phyloP scores from a whole-genome alignment of 2,113 vertebrate genomes.

The Axis porcinus region DNA sequence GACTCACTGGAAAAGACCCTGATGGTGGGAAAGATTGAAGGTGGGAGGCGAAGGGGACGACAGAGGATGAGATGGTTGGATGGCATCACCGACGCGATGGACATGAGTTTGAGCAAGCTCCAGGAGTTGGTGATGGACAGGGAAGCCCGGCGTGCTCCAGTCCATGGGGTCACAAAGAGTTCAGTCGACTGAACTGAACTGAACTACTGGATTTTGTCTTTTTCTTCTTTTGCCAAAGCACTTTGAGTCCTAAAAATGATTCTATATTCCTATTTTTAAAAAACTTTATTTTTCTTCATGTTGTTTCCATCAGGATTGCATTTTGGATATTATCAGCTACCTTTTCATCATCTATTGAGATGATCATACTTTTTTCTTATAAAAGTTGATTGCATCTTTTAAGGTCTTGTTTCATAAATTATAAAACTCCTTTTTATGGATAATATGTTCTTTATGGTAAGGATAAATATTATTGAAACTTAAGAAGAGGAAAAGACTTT shows the following conservation, averaged over 20 bases:
- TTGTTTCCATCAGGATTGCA: neutral
- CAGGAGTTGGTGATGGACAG: neutral
- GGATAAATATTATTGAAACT: neutral
- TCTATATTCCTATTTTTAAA: neutral
- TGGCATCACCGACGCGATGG: rapidly evolving
- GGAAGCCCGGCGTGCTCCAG: neutral
- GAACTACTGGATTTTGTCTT: neutral
- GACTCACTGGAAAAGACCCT: neutral
- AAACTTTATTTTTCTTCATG: neutral
- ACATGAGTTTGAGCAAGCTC: neutral
- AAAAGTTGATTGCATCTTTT: neutral
- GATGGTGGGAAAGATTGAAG: neutral
- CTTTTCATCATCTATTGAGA: neutral
- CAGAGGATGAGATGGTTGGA: neutral
- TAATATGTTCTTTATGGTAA: neutral
- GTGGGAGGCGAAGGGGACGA: neutral
- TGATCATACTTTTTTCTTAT: neutral
- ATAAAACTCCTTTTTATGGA: neutral
- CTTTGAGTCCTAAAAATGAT: neutral
- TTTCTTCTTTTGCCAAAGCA: neutral
- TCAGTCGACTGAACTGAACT: neutral
- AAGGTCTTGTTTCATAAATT: neutral
- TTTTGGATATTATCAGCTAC: neutral
- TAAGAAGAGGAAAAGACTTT: neutral
- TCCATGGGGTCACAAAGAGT: neutral